Evolutionary conservation across 1,140 invertebrate genomes (phyloP), one percentile per base, ranked within the genome.

Genomic region (Zaprionus camerounensis): DNA sequence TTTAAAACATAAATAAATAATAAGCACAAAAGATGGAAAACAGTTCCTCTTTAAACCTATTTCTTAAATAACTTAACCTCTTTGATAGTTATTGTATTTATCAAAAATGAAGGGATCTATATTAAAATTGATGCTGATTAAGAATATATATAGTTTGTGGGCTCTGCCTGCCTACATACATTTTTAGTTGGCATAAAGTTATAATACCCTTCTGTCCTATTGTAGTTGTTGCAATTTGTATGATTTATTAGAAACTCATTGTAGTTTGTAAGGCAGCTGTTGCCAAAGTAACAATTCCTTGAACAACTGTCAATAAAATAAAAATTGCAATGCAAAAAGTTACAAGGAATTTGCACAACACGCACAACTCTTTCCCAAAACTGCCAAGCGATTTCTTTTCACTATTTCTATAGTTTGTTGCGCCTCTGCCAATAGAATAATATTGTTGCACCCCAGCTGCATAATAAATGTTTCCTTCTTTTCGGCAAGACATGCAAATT

Each of bases 401-500:
- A 22, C 24, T n/a, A 6, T 12, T 61, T 44, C 3, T 5, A 26
- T 38, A 20, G 31, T 71, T 69, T 53, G 46, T 61, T 57, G 36
- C 55, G 44, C 53, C 66, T 66, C 80, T 77, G 36, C 44, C 77
- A 87, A 88, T 81, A 83, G 72, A 87, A 83, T 80, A 87, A 87
- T 81, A 87, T 84, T 38, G 73, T 34, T 53, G 38, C 65, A 67
- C 68, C 68, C 73, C 70, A 79, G 73, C 22, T 53, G 38, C 65
- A 67, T 61, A 34, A 70, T 36, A 72, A 46, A 58, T 73, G 49
- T 61, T 44, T 57, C 46, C 56, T 41, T 41, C 49, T 70, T 24
- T 70, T 15, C 56, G 64, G 66, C 71, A 72, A 72, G 64, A 75
- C 84, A 88, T 88, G 83, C 83, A 87, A 88, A 87, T 87, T 83